These are phyloP conservation scores for Lasius platythorax DNA, from an alignment of 2,888 invertebrate genomes.

Conservation along the genomic window DNA sequence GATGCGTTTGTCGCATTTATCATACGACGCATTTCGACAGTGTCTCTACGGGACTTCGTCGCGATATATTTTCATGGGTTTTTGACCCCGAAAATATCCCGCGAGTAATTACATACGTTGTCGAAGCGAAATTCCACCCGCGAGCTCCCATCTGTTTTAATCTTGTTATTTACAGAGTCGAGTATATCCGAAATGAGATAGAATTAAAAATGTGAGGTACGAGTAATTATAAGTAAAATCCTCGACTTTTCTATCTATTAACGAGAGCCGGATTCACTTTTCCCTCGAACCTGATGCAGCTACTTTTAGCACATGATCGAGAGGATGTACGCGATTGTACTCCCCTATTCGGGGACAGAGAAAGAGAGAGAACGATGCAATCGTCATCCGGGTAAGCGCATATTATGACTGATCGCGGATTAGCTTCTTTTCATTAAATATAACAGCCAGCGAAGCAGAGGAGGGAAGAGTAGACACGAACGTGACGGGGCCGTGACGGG, in stretches of 20 bases:
- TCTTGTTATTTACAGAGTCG: neutral
- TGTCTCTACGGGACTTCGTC: neutral
- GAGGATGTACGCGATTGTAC: neutral
- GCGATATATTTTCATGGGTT: slow-evolving; percentile 1
- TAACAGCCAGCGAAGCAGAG: slow-evolving; percentile 58
- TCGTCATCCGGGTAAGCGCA: slow-evolving; percentile 36
- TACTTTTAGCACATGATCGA: neutral
- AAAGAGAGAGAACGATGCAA: slow-evolving; percentile 7
- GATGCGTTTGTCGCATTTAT: slow-evolving; percentile 41
- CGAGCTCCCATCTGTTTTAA: neutral
- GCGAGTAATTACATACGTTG: neutral
- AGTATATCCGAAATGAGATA: neutral
- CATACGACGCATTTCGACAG: slow-evolving; percentile 32
- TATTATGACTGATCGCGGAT: slow-evolving; percentile 73
- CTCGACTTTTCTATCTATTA: slow-evolving; percentile 3
- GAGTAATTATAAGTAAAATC: neutral
- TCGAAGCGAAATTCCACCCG: neutral
- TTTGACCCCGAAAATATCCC: neutral
- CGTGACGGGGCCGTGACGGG: slow-evolving; percentile 66
- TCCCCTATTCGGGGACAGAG: neutral
- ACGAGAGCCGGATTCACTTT: neutral
- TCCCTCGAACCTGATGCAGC: neutral
- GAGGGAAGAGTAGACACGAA: slow-evolving; percentile 65
- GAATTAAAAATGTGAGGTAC: neutral
- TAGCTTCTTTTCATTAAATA: slow-evolving; percentile 68